Percentiles rank a stretch among this genome's conserved stretches.
These are phyloP conservation scores for Piprites chloris DNA, from an alignment of 2,113 vertebrate genomes.

Conservation along the genomic window DNA sequence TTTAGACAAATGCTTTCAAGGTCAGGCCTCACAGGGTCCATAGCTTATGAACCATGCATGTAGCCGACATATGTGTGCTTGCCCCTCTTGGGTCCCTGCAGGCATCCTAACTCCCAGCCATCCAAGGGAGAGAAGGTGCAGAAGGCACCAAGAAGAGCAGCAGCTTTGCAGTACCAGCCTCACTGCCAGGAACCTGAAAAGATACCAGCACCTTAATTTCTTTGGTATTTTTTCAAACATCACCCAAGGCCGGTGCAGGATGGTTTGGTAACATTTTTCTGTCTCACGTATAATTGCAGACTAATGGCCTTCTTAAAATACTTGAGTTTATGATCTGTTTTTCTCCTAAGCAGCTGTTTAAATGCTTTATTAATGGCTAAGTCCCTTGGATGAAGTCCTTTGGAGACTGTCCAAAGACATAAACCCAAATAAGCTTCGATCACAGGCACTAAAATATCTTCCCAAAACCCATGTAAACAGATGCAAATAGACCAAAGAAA, in stretches of 20 bases:
- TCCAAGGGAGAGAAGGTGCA: not conserved
- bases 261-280: not conserved
- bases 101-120: not conserved
- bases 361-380: conserved; percentile 42
- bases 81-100: not conserved
- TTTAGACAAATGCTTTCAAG: not conserved
- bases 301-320: conserved; percentile 14
- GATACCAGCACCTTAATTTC: not conserved
- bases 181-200: not conserved
- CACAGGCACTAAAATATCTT: not conserved
- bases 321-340: conserved; percentile 10
- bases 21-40: not conserved
- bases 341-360: conserved; percentile 33
- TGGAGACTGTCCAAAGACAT: conserved; percentile 36
- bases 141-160: not conserved
- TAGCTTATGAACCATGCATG: not conserved
- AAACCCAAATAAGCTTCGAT: conserved; percentile 16
- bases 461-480: not conserved
- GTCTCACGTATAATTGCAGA: conserved; percentile 6
- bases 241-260: not conserved
- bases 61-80: not conserved
- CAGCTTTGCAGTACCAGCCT: not conserved
- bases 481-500: conserved; percentile 1
- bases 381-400: not conserved
- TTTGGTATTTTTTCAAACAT: not conserved